Evolutionary conservation across 2,888 invertebrate species (phyloP).

Genomic region (Catonia carolina): DNA sequence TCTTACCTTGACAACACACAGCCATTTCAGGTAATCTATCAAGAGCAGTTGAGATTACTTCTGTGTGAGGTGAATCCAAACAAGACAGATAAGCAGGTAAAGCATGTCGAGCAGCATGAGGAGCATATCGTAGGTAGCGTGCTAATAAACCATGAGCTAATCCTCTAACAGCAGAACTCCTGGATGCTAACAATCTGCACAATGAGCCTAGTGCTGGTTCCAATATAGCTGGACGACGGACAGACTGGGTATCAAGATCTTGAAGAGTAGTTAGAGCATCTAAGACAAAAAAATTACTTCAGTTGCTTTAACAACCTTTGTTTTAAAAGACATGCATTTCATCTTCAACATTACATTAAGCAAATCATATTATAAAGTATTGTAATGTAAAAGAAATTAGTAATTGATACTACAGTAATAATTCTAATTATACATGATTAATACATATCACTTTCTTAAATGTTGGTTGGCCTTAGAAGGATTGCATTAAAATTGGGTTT

Average conservation of each 20-base stretch:
- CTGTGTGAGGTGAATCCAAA: constrained; percentile 69
- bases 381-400: no score
- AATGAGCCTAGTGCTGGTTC: constrained; percentile 57
- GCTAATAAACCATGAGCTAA: constrained; percentile 67
- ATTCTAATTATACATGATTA: no score
- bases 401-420: no score
- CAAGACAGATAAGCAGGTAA: constrained; percentile 73
- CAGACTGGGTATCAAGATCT: constrained; percentile 67
- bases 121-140: constrained; percentile 62
- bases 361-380: no score
- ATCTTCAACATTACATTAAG: no score
- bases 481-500: no score
- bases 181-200: constrained; percentile 57
- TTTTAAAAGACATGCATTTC: no score
- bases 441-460: no score
- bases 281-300: constrained; percentile 35
- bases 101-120: constrained; percentile 47
- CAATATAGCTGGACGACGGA: constrained; percentile 59
- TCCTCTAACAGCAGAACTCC: constrained; percentile 49
- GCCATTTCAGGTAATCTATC: constrained; percentile 78
- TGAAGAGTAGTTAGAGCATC: constrained; percentile 59
- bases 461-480: no score
- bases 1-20: constrained; percentile 67
- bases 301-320: no score
- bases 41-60: constrained; percentile 68